These are phyloP conservation scores for Tetraneura akinire DNA, from an alignment of 1,140 invertebrate species.

Conservation along the genomic window DNA sequence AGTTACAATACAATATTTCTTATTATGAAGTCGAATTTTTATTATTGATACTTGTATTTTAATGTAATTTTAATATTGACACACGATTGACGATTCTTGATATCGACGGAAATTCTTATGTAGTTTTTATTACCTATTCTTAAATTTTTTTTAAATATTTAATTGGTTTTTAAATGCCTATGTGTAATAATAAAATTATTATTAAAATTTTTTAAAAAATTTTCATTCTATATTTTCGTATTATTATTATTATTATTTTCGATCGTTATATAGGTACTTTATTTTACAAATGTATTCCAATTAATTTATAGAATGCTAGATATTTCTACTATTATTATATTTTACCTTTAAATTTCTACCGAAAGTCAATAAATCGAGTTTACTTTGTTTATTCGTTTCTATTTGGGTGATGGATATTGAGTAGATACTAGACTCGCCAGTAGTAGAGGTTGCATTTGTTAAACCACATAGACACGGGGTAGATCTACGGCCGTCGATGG, in stretches of 20 bases:
- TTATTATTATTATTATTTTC: not conserved
- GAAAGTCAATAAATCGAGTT: conserved; percentile 18
- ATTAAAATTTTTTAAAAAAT: no score
- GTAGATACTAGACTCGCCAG: conserved; percentile 14
- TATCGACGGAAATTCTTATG: not conserved
- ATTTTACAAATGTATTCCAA: no score
- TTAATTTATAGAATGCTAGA: conserved; percentile 15
- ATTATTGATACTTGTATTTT: not conserved
- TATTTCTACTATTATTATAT: not conserved
- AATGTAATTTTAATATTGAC: not conserved
- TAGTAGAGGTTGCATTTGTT: conserved; percentile 40
- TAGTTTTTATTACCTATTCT: no score
- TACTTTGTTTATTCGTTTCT: conserved; percentile 38
- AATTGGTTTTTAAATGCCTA: no score
- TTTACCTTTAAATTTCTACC: not conserved
- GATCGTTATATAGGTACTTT: no score
- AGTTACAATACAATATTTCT: conserved; percentile 5
- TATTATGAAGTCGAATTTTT: not conserved
- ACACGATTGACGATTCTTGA: not conserved
- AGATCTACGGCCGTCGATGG: conserved; percentile 14
- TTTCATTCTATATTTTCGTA: no score
- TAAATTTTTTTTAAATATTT: no score
- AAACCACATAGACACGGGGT: not conserved
- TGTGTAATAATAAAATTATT: no score
- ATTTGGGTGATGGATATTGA: conserved; percentile 35